These are phyloP conservation scores for Lamellibrachia satsuma DNA, from an alignment of 2,888 invertebrate species.

Conservation along the genomic window DNA sequence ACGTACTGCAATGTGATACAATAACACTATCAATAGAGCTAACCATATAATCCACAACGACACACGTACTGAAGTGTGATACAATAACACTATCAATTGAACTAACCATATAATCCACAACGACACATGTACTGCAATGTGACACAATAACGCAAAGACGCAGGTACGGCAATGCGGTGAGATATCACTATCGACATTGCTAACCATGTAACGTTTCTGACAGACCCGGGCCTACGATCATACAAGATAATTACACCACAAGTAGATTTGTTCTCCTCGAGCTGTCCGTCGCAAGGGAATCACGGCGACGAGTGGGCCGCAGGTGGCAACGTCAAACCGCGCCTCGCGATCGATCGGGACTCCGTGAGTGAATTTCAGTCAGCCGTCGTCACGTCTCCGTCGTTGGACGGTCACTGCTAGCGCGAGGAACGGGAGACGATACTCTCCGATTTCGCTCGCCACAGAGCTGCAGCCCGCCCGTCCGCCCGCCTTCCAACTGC, in stretches of 20 bases:
- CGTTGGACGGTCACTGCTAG: background rate
- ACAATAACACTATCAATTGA: too few species aligned
- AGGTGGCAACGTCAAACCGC: background rate
- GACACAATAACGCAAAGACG: too few species aligned
- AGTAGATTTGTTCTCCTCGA: background rate
- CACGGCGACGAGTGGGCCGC: background rate
- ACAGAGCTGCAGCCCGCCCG: background rate
- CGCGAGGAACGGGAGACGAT: background rate
- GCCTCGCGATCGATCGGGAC: background rate
- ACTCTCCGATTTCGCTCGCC: background rate
- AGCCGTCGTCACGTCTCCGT: background rate
- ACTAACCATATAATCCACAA: too few species aligned
- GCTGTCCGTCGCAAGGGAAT: background rate
- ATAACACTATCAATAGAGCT: too few species aligned
- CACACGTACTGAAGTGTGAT: too few species aligned
- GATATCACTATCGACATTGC: background rate
- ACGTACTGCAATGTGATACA: too few species aligned
- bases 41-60: too few species aligned
- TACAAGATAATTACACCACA: slow-evolving; percentile 3
- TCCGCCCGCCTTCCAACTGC: background rate
- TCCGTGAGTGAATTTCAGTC: background rate
- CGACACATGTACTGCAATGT: too few species aligned
- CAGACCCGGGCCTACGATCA: background rate
- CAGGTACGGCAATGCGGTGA: too few species aligned
- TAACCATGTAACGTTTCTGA: background rate